A percentile compares a stretch with the other conserved stretches of the same genome.
Evolutionary conservation across 2,888 invertebrate species (phyloP).

Genomic region (Brachypterus glaber): DNA sequence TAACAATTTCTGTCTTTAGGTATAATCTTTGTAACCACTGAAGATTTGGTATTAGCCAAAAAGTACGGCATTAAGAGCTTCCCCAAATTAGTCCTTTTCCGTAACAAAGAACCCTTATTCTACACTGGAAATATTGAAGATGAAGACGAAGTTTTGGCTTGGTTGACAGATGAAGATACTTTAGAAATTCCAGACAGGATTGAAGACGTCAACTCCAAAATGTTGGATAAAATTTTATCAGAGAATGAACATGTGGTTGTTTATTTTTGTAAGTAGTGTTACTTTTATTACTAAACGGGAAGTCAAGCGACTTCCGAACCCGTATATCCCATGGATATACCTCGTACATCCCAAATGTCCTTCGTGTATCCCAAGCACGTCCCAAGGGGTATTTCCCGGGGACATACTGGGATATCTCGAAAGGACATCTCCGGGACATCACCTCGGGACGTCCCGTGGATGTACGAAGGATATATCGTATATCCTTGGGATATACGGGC

Average conservation of each 20-base stretch:
- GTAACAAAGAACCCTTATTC: slow-evolving; percentile 80
- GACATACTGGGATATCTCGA: too few species aligned
- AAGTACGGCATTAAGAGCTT: slow-evolving; percentile 76
- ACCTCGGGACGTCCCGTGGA: too few species aligned
- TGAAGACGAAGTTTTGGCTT: slow-evolving; percentile 83
- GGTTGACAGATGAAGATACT: slow-evolving; percentile 86
- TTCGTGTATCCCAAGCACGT: too few species aligned
- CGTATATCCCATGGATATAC: too few species aligned
- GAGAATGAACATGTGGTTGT: slow-evolving; percentile 85
- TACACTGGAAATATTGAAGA: slow-evolving; percentile 79
- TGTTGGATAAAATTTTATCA: slow-evolving; percentile 81
- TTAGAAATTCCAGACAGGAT: slow-evolving; percentile 86
- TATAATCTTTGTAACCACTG: slow-evolving; percentile 88
- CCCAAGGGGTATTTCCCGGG: too few species aligned
- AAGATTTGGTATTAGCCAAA: slow-evolving; percentile 70
- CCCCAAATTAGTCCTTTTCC: slow-evolving; percentile 81
- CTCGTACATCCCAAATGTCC: too few species aligned
- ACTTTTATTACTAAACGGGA: too few species aligned
- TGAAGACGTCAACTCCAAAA: slow-evolving; percentile 82
- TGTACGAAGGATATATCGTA: too few species aligned
- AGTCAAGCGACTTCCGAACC: too few species aligned
- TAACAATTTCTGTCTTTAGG: too few species aligned
- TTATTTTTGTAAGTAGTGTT: slow-evolving; percentile 72
- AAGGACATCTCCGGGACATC: too few species aligned
- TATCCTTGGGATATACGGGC: too few species aligned